Evolutionary conservation across 2,113 vertebrate genomes (phyloP).

Genomic region (Cynoglossus semilaevis): DNA sequence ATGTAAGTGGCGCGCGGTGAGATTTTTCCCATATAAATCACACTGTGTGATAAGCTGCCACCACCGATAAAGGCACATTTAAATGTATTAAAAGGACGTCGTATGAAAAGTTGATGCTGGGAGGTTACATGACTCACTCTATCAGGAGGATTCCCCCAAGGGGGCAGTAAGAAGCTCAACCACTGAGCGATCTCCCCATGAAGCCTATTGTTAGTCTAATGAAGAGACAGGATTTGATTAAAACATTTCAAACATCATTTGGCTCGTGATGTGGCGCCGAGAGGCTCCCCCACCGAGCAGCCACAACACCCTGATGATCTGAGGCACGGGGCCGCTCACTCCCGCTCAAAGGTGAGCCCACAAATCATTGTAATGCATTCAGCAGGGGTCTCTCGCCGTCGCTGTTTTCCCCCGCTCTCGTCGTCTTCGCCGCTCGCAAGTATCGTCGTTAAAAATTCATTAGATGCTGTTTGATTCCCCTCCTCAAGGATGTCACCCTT

Average conservation of each 20-base stretch:
- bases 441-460: slow-evolving; percentile 74
- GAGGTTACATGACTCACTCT: slow-evolving; percentile 63
- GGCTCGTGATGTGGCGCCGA: slow-evolving; percentile 67
- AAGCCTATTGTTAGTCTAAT: slow-evolving; percentile 77
- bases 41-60: slow-evolving; percentile 35
- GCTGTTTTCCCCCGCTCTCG: slow-evolving; percentile 17
- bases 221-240: slow-evolving; percentile 81
- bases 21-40: slow-evolving; percentile 39
- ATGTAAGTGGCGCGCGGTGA: slow-evolving; percentile 15
- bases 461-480: slow-evolving; percentile 67
- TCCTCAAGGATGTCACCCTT: slow-evolving; percentile 68
- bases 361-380: slow-evolving; percentile 73
- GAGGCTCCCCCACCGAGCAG: slow-evolving; percentile 68
- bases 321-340: slow-evolving; percentile 52
- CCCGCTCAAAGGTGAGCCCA: slow-evolving; percentile 69
- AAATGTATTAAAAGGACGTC: slow-evolving; percentile 68
- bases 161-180: slow-evolving; percentile 61
- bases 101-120: slow-evolving; percentile 38
- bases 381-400: slow-evolving; percentile 37
- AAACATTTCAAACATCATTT: slow-evolving; percentile 80
- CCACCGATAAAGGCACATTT: slow-evolving; percentile 72
- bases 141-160: slow-evolving; percentile 71
- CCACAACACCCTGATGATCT: slow-evolving; percentile 69
- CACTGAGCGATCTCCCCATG: slow-evolving; percentile 60
- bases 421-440: slow-evolving; percentile 34